Conservation (phyloP, 2,888 invertebrate species). For the Argyresthia goedartella region DNA sequence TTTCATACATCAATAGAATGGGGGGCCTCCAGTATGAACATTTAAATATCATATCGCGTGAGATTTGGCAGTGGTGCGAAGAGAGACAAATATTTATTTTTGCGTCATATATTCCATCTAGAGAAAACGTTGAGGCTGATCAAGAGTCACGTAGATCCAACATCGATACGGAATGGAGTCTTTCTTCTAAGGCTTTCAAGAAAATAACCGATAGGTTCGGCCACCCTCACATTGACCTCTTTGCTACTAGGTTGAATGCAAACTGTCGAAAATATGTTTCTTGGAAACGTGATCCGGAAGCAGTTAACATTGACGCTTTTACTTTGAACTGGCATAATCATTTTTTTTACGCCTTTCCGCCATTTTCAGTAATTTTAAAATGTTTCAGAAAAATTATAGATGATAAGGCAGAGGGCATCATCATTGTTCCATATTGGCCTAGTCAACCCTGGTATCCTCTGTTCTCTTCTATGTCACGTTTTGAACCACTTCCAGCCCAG, state of each 20-base stretch:
- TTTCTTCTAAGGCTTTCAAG: not conserved
- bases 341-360: conserved; percentile 12
- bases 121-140: conserved; percentile 3
- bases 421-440: conserved; percentile 7
- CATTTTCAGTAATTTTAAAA: conserved; percentile 9
- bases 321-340: not conserved
- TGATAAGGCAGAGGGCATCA: conserved; percentile 8
- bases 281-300: conserved; percentile 2
- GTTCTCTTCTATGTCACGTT: not conserved
- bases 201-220: not conserved
- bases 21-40: conserved; percentile 4
- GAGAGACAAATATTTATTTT: conserved; percentile 2
- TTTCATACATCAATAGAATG: too few relatives aligned
- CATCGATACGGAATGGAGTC: conserved; percentile 4
- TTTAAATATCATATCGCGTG: conserved; percentile 1
- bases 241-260: not conserved
- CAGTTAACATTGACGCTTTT: not conserved
- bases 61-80: conserved; percentile 2
- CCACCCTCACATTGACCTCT: not conserved
- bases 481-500: too few relatives aligned
- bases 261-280: conserved; percentile 1
- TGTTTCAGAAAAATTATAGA: conserved; percentile 8
- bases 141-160: conserved; percentile 1
- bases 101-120: conserved; percentile 7
- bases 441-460: not conserved